These are phyloP conservation scores for Tethea ocularis DNA, from an alignment of 2,888 invertebrate genomes.

Conservation along the genomic window DNA sequence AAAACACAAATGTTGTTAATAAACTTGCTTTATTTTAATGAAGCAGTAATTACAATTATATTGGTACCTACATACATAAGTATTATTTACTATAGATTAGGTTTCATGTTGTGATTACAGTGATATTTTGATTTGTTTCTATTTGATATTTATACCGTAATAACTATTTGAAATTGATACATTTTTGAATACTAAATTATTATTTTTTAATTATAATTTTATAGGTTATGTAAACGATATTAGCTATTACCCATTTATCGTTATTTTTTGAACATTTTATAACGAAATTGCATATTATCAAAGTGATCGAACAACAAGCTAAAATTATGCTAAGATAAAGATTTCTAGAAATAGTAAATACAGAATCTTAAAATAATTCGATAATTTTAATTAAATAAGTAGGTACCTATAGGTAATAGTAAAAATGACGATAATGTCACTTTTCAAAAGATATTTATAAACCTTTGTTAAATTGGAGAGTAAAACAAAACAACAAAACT, in stretches of 20 bases:
- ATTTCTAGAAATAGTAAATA: background rate
- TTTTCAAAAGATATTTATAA: no score
- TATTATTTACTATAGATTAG: slow-evolving; percentile 35
- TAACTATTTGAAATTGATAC: slow-evolving; percentile 1
- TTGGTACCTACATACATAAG: slow-evolving; percentile 54
- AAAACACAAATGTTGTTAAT: slow-evolving; percentile 39
- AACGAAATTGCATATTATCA: background rate
- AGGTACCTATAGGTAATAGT: background rate
- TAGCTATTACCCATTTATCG: background rate
- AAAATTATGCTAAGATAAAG: background rate
- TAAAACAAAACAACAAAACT: no score
- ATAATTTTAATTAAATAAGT: background rate
- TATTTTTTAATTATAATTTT: background rate
- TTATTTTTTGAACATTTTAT: background rate
- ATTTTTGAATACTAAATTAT: background rate
- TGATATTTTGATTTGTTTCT: slow-evolving; percentile 41
- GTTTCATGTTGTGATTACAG: slow-evolving; percentile 41
- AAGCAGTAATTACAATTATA: slow-evolving; percentile 67
- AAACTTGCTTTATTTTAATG: slow-evolving; percentile 69
- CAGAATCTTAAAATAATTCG: background rate
- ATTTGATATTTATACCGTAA: slow-evolving; percentile 15
- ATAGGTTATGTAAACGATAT: background rate
- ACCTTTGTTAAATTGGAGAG: no score
- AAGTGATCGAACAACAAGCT: background rate
- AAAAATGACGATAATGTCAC: background rate